Evolutionary conservation across 2,113 vertebrate species (phyloP).

Genomic region (Podiceps cristatus): DNA sequence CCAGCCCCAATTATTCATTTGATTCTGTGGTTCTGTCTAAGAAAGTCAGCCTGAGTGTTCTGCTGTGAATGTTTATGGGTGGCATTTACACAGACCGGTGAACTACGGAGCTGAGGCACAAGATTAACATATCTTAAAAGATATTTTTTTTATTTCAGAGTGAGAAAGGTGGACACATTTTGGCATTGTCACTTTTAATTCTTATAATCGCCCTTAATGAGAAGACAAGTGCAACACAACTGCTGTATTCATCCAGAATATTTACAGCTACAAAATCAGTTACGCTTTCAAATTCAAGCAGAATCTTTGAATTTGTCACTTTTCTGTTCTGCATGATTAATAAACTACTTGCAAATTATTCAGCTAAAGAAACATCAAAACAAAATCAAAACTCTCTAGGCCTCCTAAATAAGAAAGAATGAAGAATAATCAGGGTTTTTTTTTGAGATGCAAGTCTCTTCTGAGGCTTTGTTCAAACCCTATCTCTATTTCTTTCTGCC

Average conservation of each 20-base stretch:
- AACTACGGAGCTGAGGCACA: not conserved
- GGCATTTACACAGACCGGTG: not conserved
- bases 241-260: not conserved
- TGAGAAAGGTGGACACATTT: not conserved
- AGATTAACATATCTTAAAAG: constrained; percentile 29
- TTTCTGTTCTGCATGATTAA: not conserved
- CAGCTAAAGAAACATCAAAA: not conserved
- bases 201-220: not conserved
- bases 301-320: not conserved
- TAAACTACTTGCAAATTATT: not conserved
- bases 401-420: not conserved
- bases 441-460: not conserved
- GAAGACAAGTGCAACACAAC: not conserved
- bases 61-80: not conserved
- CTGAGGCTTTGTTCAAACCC: not conserved
- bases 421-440: not conserved
- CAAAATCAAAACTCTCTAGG: not conserved
- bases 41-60: not conserved
- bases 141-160: not conserved
- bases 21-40: not conserved
- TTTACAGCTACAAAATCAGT: not conserved
- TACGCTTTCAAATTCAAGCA: not conserved
- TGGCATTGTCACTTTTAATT: not conserved
- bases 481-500: not conserved
- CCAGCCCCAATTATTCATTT: not conserved